Percentiles rank a stretch among this genome's conserved stretches.
These are phyloP conservation scores for Nephila pilipes DNA, from an alignment of 1,140 invertebrate species.

Conservation along the genomic window DNA sequence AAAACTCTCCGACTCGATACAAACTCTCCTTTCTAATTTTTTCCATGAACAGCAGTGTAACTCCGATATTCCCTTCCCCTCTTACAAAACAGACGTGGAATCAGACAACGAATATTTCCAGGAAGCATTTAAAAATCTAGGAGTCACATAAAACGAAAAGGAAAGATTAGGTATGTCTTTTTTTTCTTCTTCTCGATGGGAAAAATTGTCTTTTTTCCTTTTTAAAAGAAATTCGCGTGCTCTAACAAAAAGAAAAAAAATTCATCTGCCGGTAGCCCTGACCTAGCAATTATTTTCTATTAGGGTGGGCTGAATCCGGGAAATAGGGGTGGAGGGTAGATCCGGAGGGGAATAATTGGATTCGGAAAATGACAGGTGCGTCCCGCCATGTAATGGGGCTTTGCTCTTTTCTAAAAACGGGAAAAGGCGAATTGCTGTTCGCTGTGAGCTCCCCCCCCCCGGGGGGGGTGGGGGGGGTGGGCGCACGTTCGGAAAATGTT, in stretches of 20 bases:
- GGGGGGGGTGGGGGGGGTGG: no score
- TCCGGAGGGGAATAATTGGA: slow-evolving; percentile 54
- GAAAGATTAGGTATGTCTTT: slow-evolving; percentile 5
- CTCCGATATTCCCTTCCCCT: background rate
- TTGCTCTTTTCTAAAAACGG: slow-evolving; percentile 13
- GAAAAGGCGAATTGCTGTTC: slow-evolving; percentile 26
- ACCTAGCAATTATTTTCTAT: slow-evolving; percentile 69
- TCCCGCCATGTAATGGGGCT: slow-evolving; percentile 7
- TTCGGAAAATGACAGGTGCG: slow-evolving; percentile 69
- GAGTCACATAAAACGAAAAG: slow-evolving; percentile 27
- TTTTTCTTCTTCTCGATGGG: background rate
- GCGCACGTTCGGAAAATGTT: background rate
- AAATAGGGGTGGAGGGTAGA: slow-evolving; percentile 11
- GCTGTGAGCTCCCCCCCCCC: no score
- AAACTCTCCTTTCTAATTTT: background rate
- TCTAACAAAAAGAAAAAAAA: background rate
- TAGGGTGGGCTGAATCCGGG: slow-evolving; percentile 26
- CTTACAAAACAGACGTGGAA: background rate
- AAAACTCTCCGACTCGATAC: background rate
- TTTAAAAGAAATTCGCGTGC: slow-evolving; percentile 58
- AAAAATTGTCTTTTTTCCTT: slow-evolving; percentile 21
- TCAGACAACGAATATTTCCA: background rate
- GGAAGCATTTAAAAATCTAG: background rate
- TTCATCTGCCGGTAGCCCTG: slow-evolving; percentile 27
- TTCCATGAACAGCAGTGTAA: background rate